Evolutionary conservation across 2,113 vertebrate genomes (phyloP), one percentile per base, ranked within the genome.

Genomic region (Corythaeola cristata): DNA sequence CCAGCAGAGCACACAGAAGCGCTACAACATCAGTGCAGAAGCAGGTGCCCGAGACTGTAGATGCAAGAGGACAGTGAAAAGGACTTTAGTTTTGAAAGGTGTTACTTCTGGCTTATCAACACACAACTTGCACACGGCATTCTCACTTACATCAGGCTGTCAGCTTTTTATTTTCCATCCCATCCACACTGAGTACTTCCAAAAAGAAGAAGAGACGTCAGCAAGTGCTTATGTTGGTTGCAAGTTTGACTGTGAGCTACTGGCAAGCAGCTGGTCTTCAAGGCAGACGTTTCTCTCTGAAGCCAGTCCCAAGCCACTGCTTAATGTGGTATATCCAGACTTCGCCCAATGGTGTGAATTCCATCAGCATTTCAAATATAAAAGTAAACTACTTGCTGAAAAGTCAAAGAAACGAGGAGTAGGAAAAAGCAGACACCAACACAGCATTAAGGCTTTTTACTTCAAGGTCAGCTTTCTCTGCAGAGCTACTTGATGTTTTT

Each of bases 21-120:
- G 5, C 49, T 58, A 58, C 39, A 11, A 11, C 0, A 0, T 8
- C 4, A 15, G 5, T 12, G 23, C 39, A 71, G 28, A 73, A 84
- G n/a, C 22, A 91, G 52, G 7, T 45, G 21, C 24, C 64, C 44
- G 12, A 77, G 21, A 35, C 21, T 33, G 37, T 22, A 11, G 8
- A 76, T 49, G 16, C n/a, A 72, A 37, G 8, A 60, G 13, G 14
- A 60, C 7, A 4, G 9, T 12, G 64, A 49, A 82, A 72, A 3
- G 5, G 41, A 62, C 37, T n/a, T 73, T 8, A 10, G 12, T 71
- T 90, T 71, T 66, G 56, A 66, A 76, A 86, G 64, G 21, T 5
- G 4, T 23, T 80, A 56, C 16, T 53, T n/a, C 27, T 50, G 33
- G 23, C 30, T 49, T 67, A 55, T 22, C 39, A 37, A 6, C 3